phyloP scores from a whole-genome alignment of 2,888 invertebrate species.

The Ichneumoninae sp. region DNA sequence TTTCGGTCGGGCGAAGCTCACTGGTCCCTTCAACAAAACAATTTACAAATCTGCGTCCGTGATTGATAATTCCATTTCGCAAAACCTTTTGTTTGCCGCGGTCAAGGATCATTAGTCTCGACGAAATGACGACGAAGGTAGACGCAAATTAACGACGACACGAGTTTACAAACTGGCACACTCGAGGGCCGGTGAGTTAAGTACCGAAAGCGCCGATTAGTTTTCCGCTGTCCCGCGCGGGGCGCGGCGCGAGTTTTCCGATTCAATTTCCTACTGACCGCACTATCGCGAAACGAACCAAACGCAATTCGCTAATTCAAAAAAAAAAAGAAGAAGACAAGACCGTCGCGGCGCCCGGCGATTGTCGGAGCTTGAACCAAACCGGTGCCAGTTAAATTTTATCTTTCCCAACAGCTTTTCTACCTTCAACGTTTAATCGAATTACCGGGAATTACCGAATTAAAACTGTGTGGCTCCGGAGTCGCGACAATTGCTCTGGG shows the following conservation, averaged over 20 bases:
- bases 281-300: constrained; percentile 19
- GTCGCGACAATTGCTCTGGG: constrained; percentile 61
- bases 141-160: background rate
- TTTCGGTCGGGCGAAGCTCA: background rate
- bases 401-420: constrained; percentile 49
- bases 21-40: background rate
- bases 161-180: background rate
- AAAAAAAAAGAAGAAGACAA: background rate
- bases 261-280: constrained; percentile 45
- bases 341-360: background rate
- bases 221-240: background rate
- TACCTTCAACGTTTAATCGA: constrained; percentile 59
- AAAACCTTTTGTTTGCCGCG: background rate
- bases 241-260: constrained; percentile 25
- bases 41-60: background rate
- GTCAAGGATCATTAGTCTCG: background rate
- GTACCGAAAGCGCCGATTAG: constrained; percentile 1
- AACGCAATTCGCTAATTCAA: constrained; percentile 56
- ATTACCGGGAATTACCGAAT: constrained; percentile 65
- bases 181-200: background rate
- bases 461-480: constrained; percentile 52
- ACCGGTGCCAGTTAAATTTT: constrained; percentile 37
- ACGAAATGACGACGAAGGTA: background rate
- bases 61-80: background rate
- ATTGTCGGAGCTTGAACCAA: constrained; percentile 20